These are phyloP conservation scores for Erpobdella octoculata DNA, from an alignment of 2,888 invertebrate genomes.

Conservation along the genomic window DNA sequence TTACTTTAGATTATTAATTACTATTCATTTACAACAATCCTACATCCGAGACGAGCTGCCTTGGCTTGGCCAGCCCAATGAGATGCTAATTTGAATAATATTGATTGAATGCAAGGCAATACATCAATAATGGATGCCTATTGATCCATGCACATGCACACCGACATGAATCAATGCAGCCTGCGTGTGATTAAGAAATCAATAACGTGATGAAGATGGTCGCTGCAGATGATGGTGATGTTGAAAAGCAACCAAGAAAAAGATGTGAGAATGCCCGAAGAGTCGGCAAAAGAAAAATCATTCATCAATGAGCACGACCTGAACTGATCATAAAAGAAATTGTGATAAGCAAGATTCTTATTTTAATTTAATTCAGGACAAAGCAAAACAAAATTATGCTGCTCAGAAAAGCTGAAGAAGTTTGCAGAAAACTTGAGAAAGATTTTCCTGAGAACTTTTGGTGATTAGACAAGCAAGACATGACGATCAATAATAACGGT, in stretches of 20 bases:
- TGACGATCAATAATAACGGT: neutral
- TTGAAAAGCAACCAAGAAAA: neutral
- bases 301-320: no score
- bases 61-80: neutral
- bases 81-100: constrained; percentile 6
- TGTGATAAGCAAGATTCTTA: no score
- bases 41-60: neutral
- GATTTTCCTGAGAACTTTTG: neutral
- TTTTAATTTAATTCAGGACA: no score
- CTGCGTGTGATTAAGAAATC: constrained; percentile 18
- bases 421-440: no score
- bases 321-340: no score
- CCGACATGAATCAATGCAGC: neutral
- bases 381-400: no score
- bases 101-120: constrained; percentile 3
- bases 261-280: neutral
- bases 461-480: neutral
- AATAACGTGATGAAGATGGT: constrained; percentile 6
- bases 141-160: neutral
- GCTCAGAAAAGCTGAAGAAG: no score
- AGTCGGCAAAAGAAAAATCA: no score
- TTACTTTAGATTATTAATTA: no score
- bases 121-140: constrained; percentile 12
- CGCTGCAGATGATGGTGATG: neutral
- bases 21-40: neutral